Conservation (phyloP, 23 tunicate species). For the Halocynthia aurantium region DNA sequence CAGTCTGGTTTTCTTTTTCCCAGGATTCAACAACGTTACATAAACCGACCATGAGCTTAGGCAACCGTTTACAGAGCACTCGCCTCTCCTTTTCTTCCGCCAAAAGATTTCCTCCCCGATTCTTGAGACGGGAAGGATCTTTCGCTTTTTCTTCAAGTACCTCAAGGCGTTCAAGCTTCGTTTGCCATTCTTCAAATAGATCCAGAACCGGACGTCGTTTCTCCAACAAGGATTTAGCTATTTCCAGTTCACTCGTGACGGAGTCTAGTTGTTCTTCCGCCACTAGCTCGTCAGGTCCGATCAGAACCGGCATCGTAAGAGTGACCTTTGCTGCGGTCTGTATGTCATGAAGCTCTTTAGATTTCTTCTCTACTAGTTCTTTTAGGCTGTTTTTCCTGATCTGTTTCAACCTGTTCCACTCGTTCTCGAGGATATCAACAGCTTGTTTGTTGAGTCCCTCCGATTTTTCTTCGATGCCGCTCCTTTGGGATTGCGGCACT, state of each 20-base stretch:
- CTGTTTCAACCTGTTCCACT: background rate
- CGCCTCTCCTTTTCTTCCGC: background rate
- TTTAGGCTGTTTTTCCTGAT: background rate
- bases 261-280: conserved; percentile 1
- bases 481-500: background rate
- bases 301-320: background rate
- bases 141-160: conserved; percentile 2
- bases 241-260: background rate
- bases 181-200: background rate
- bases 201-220: background rate
- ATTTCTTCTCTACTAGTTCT: background rate
- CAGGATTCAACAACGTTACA: background rate
- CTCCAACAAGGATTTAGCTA: background rate
- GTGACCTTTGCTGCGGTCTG: background rate
- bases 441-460: background rate
- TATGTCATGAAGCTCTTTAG: background rate
- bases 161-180: background rate
- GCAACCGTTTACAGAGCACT: background rate
- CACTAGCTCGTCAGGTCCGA: background rate
- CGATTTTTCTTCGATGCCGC: background rate
- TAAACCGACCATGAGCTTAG: background rate
- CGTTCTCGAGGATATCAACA: background rate
- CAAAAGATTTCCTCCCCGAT: background rate
- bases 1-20: background rate
- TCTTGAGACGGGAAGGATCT: conserved; percentile 4